These are phyloP conservation scores for Anas platyrhynchos DNA, from an alignment of 2,113 vertebrate genomes.

Conservation along the genomic window DNA sequence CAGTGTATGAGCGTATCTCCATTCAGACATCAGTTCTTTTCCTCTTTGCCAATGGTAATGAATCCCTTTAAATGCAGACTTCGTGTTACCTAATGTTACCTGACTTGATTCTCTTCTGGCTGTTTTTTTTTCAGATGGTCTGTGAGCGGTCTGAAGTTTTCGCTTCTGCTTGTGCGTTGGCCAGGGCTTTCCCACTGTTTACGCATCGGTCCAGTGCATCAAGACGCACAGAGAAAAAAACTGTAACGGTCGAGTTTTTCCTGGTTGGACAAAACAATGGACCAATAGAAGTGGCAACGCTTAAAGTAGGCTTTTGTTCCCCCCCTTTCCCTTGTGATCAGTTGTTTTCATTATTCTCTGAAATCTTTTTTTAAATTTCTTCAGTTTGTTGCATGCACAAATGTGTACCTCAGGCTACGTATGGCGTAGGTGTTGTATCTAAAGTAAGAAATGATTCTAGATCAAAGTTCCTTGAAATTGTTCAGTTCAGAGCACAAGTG, in stretches of 20 bases:
- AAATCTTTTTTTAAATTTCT: neutral
- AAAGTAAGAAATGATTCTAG: neutral
- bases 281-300: constrained; percentile 80
- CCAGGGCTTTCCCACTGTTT: constrained; percentile 94
- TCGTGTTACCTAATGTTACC: neutral
- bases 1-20: fast-evolving
- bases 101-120: neutral
- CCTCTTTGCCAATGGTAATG: neutral
- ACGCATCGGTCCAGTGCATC: constrained; percentile 87
- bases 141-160: constrained; percentile 92
- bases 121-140: constrained; percentile 85
- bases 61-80: neutral
- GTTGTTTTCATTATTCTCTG: neutral
- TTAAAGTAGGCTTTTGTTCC: constrained; percentile 81
- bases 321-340: neutral
- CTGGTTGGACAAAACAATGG: constrained; percentile 87
- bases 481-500: neutral
- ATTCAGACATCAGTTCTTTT: neutral
- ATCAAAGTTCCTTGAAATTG: neutral
- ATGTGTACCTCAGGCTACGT: neutral
- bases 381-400: neutral
- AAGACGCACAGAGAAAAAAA: constrained; percentile 86
- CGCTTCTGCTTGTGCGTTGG: constrained; percentile 90
- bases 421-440: neutral
- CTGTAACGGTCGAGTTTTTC: constrained; percentile 89